Evolutionary conservation across 2,888 invertebrate species (phyloP), one percentile per base, ranked within the genome.

Genomic region (Luperina testacea): DNA sequence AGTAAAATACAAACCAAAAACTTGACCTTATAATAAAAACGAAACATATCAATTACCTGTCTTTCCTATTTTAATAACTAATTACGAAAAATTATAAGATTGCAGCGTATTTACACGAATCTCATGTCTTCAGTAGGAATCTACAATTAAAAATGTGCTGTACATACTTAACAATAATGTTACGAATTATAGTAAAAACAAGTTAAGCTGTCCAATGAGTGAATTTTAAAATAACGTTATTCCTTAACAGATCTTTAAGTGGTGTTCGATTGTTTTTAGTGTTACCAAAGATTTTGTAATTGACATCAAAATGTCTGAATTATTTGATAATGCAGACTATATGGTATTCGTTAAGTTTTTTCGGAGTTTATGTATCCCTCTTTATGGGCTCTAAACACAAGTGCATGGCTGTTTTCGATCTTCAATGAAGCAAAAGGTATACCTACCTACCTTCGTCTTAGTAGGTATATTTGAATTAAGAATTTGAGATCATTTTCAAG

Each of bases 21-120:
- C 27, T 57, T 64, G 38, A 74, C 69, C 63, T 68, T 71, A 73
- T 65, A 63, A 27, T 71, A n/a, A 57, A 71, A 87, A 80, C 73
- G 77, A 87, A 72, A 86, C 86, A 87, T 86, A 86, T 86, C 87
- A 86, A 87, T 69, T 61, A 76, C 65, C 57, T 68, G 69, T 71
- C 76, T 81, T 80, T 84, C 68, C 81, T 86, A 79, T 81, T 79
- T 75, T 68, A 78, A 67, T 71, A 76, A 67, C 45, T 82, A 67
- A n/a, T 59, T 80, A 85, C 38, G 53, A 81, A 32, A 71, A 75
- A 75, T 65, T 0, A 72, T 78, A 84, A 78, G 72, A 72, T 86
- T 74, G 63, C 82, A 67, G 74, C 61, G 42, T 86, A 86, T 71
- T 78, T 83, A 84, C 83, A 83, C 63, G 45, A 82, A 73, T 73